Conservation (phyloP, 2,113 vertebrate species). For the Cyrtonyx montezumae region DNA sequence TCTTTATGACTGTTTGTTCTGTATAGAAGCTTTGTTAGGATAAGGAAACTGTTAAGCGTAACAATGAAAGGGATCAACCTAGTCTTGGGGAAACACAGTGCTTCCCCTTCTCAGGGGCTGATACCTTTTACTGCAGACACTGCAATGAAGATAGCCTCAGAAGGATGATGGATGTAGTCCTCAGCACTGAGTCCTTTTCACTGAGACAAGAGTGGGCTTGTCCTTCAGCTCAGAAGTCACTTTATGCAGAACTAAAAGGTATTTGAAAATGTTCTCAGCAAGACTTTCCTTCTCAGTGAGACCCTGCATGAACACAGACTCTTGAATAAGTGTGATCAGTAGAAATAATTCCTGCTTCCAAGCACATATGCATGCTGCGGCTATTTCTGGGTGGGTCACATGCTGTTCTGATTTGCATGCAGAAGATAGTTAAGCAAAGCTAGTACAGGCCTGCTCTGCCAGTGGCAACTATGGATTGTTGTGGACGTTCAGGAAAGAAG, state of each 20-base stretch:
- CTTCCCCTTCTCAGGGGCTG: background rate
- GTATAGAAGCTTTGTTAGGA: background rate
- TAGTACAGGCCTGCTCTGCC: background rate
- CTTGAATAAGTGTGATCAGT: background rate
- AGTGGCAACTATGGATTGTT: background rate
- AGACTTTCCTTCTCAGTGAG: background rate
- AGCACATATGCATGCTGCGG: background rate
- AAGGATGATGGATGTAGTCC: background rate
- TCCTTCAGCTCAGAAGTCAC: background rate
- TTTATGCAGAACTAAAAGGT: background rate
- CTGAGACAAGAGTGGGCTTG: background rate
- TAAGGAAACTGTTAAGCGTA: background rate
- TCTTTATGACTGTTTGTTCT: background rate
- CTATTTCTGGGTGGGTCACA: conserved; percentile 24
- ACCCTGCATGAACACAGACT: background rate
- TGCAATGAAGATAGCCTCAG: background rate
- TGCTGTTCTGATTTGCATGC: background rate
- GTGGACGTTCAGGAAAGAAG: background rate
- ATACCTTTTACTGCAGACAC: background rate
- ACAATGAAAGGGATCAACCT: background rate
- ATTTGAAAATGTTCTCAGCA: background rate
- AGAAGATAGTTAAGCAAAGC: background rate
- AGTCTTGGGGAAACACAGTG: background rate
- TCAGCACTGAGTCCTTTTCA: background rate
- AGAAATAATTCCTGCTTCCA: background rate